Evolutionary conservation across 2,888 invertebrate species (phyloP), one percentile per base, ranked within the genome.

Genomic region (Chromoteleia sp.): DNA sequence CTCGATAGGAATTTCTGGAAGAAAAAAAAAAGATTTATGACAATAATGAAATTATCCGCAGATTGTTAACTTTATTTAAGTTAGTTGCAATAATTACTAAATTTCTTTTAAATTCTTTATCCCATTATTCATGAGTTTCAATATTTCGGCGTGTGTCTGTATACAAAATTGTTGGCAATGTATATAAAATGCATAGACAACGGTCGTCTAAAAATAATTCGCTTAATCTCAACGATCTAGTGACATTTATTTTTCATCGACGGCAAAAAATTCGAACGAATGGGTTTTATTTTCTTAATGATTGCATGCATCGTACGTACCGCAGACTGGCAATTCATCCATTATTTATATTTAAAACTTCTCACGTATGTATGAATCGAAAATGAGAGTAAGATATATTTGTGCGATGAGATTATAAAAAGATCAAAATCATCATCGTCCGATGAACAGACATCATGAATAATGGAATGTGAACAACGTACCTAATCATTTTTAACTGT

Each of bases 351-450:
- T 63, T 45, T 63, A 48, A 63, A 63, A 48, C 63, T 45, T 48
- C 63, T 48, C 63, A 36, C 45, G 63, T 54, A 41, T 54, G 67
- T 63, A 67, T 67, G 67, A 67, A 67, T 67, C 52, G 67, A 67
- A 67, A 67, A 67, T 54, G 67, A 67, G 67, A 67, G 67, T 54
- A 54, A 67, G 29, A 68, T 56, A 43, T 68, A 68, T 68, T 68
- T 68, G 54, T 56, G 41, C 68, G 45, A 43, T 17, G 54, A 10
- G 68, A 56, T 68, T 21, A 68, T 45, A 68, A 68, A 68, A 68
- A 43, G 52, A 67, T 67, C 48, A 19, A 63, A 65, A 54, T 54
- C 50, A 68, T 43, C 56, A 30, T 67, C 50, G 33, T 25, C 50
- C 14, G 21, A 41, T 21, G 43, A 56, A 29, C 45, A 48, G 19